These are phyloP conservation scores for Drosophila repleta DNA, from an alignment of 1,140 invertebrate species.

Conservation along the genomic window DNA sequence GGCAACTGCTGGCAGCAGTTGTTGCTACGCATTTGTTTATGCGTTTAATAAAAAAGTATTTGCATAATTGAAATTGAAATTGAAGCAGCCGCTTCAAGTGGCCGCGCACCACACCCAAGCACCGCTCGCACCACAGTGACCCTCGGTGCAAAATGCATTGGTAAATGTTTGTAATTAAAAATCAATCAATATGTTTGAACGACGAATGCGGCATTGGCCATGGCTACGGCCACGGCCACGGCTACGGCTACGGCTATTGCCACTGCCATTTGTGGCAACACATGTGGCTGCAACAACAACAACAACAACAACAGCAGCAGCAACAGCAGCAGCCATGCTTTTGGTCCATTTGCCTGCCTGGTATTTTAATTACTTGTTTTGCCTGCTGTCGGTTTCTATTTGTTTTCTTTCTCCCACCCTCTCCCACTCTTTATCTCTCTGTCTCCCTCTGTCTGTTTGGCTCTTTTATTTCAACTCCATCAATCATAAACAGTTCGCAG, in stretches of 20 bases:
- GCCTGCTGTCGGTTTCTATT: constrained; percentile 20
- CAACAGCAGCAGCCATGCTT: constrained; percentile 25
- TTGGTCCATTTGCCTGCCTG: constrained; percentile 71
- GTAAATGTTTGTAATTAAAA: constrained; percentile 81
- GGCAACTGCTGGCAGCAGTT: background rate
- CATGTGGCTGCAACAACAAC: constrained; percentile 57
- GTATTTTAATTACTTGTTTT: constrained; percentile 78
- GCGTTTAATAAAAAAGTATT: constrained; percentile 77
- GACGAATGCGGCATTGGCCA: constrained; percentile 30
- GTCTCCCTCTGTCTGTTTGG: constrained; percentile 1
- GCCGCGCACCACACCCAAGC: background rate
- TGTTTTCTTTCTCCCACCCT: constrained; percentile 11
- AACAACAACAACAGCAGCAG: constrained; percentile 50
- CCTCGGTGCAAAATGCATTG: constrained; percentile 43
- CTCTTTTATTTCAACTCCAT: constrained; percentile 39
- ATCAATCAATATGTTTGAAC: constrained; percentile 75
- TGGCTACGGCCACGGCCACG: background rate
- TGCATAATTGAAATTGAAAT: constrained; percentile 78
- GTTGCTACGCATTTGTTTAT: constrained; percentile 66
- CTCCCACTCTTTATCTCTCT: background rate
- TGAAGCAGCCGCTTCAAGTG: constrained; percentile 59
- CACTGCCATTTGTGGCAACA: constrained; percentile 67
- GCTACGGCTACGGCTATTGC: constrained; percentile 4
- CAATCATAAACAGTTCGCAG: constrained; percentile 67
- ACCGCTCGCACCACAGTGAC: background rate